Percentiles rank a stretch among this genome's conserved stretches.
Conservation (phyloP, 2,888 invertebrate genomes). For the Brachylomia viminalis region DNA sequence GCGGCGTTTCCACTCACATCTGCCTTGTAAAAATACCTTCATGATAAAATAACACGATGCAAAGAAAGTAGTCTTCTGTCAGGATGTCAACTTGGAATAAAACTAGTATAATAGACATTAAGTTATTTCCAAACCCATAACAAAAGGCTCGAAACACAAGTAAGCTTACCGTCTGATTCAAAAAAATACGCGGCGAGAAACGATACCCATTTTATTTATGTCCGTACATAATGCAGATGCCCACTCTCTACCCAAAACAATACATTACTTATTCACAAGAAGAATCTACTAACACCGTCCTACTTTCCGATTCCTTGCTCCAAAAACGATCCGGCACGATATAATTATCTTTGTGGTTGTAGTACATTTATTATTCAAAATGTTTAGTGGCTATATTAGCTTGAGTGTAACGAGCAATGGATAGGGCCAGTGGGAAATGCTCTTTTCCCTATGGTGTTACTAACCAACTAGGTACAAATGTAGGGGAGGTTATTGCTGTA, state of each 20-base stretch:
- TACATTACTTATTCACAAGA: conserved; percentile 67
- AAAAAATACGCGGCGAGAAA: conserved; percentile 33
- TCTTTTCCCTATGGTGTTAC: conserved; percentile 62
- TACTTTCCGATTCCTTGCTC: conserved; percentile 63
- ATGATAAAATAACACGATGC: no score
- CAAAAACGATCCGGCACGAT: conserved; percentile 67
- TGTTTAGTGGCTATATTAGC: conserved; percentile 75
- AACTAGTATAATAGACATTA: background rate
- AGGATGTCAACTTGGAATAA: no score
- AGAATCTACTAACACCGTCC: conserved; percentile 58
- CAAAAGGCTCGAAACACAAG: background rate
- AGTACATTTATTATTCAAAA: conserved; percentile 80
- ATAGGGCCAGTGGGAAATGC: conserved; percentile 49
- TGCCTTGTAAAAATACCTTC: no score
- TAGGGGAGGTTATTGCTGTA: conserved; percentile 51
- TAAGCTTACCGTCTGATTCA: background rate
- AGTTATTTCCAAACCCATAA: background rate
- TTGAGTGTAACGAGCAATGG: conserved; percentile 78
- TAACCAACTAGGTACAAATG: conserved; percentile 47
- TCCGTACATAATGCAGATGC: conserved; percentile 50
- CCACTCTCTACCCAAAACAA: conserved; percentile 57
- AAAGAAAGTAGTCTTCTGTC: no score
- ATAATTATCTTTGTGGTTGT: conserved; percentile 72
- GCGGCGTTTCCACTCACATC: no score
- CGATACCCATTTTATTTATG: conserved; percentile 48